Percentiles rank a stretch among this genome's conserved stretches.
Evolutionary conservation across 53 echinoderm and acorn worm genomes (phyloP).

Genomic region (Henricia sp.): DNA sequence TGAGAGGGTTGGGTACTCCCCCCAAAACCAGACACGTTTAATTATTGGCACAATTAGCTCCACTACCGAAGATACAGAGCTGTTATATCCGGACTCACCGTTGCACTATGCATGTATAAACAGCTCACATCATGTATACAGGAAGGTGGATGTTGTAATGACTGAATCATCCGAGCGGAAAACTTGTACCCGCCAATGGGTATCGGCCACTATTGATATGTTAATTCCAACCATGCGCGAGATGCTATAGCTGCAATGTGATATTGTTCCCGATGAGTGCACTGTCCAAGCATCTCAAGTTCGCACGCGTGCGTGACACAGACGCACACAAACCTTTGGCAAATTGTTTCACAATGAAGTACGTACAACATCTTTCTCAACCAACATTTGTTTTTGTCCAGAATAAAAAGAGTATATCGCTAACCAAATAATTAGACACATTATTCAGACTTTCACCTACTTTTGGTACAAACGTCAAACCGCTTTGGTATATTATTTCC

Average conservation of each 20-base stretch:
- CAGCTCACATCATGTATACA: constrained; percentile 39
- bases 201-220: constrained; percentile 31
- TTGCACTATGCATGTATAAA: constrained; percentile 5
- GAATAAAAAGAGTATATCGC: no score
- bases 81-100: constrained; percentile 21
- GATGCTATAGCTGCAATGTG: background rate
- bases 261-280: background rate
- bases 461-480: no score
- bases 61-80: constrained; percentile 10
- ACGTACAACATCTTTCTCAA: no score
- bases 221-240: background rate
- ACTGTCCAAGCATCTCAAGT: constrained; percentile 15
- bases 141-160: no score
- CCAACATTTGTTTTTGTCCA: no score
- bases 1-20: constrained; percentile 5
- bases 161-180: background rate
- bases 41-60: constrained; percentile 67
- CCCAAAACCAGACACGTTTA: constrained; percentile 53
- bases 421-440: no score
- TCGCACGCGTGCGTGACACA: no score
- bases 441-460: no score
- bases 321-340: no score
- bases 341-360: no score
- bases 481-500: background rate
- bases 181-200: background rate